Conservation (phyloP, 1,140 invertebrate genomes). For the Ruditapes philippinarum region DNA sequence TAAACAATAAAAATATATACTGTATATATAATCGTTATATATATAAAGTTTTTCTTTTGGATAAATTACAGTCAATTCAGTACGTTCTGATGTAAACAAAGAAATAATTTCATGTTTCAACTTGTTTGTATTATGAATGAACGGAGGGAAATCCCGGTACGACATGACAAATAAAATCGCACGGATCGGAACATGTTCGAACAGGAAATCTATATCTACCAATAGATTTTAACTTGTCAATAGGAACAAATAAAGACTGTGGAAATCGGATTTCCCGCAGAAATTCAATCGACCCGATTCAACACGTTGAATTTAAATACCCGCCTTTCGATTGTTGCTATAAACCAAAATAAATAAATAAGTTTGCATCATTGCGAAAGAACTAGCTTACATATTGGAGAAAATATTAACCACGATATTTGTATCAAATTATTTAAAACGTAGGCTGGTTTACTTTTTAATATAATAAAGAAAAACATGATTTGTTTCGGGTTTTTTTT, state of each 20-base stretch:
- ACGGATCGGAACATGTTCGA: not conserved
- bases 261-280: constrained; percentile 43
- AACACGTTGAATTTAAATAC: constrained; percentile 61
- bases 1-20: no score
- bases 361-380: not conserved
- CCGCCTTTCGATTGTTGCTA: constrained; percentile 61
- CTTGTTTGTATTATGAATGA: constrained; percentile 53
- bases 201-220: constrained; percentile 6
- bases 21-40: no score
- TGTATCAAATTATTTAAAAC: no score
- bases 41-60: no score
- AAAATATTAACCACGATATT: no score
- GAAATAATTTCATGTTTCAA: no score
- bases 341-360: constrained; percentile 55
- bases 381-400: no score
- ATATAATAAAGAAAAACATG: no score
- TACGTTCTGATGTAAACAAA: constrained; percentile 21
- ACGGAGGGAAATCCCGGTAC: not conserved
- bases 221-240: not conserved
- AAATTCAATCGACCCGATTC: constrained; percentile 21
- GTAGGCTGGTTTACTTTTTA: no score
- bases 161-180: not conserved
- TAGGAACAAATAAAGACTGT: constrained; percentile 7
- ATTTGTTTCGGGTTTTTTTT: no score
- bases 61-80: no score